Conservation (phyloP, 2,888 invertebrate genomes). For the Agrypnus murinus region DNA sequence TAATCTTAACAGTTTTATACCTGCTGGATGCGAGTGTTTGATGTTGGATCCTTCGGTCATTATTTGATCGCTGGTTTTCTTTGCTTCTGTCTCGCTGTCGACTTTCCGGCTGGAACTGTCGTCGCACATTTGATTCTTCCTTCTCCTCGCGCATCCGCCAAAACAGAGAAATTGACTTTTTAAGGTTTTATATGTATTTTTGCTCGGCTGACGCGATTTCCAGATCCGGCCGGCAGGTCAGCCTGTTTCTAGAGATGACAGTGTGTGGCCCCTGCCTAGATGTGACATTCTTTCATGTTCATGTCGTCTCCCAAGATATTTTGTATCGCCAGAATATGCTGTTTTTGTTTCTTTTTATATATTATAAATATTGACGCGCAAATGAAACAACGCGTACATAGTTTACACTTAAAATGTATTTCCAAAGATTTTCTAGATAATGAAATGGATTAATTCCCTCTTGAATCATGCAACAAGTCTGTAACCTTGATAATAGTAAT, state of each 20-base stretch:
- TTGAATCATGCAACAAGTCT: too few species aligned
- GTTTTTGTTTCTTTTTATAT: neutral
- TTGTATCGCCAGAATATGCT: conserved; percentile 53
- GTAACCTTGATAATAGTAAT: too few species aligned
- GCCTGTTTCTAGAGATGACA: conserved; percentile 56
- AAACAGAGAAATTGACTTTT: conserved; percentile 62
- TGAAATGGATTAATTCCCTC: too few species aligned
- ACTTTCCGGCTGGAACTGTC: conserved; percentile 52
- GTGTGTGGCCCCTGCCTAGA: conserved; percentile 60
- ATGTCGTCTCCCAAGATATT: conserved; percentile 59
- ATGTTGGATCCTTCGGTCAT: conserved; percentile 58
- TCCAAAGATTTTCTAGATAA: too few species aligned
- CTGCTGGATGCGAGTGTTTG: conserved; percentile 65
- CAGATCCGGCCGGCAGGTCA: conserved; percentile 51
- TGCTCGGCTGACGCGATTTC: conserved; percentile 41
- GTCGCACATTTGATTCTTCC: conserved; percentile 45
- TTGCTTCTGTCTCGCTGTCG: conserved; percentile 59
- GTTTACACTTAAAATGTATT: neutral
- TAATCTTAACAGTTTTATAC: conserved; percentile 65
- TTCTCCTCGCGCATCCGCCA: conserved; percentile 43
- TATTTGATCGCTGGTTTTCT: conserved; percentile 56
- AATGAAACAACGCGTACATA: neutral
- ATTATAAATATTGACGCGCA: neutral
- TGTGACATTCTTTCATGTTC: conserved; percentile 66
- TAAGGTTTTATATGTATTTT: conserved; percentile 61